These are phyloP conservation scores for Siphamia tubifer DNA, from an alignment of 2,113 vertebrate species.

Conservation along the genomic window DNA sequence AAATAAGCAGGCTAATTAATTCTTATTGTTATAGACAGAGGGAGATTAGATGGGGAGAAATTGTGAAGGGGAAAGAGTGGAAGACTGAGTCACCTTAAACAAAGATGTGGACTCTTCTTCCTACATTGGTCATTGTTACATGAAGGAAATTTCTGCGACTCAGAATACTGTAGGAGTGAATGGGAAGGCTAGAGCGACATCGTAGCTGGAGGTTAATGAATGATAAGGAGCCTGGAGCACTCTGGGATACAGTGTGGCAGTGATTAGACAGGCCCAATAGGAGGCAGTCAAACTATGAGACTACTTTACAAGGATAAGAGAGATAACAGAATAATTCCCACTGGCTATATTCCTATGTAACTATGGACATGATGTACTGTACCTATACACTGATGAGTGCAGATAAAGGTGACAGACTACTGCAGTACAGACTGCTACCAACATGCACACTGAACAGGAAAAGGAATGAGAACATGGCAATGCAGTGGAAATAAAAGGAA, in stretches of 20 bases:
- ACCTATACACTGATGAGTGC: not conserved
- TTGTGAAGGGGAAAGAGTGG: conserved; percentile 70
- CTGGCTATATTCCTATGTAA: conserved; percentile 17
- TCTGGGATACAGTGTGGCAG: conserved; percentile 62
- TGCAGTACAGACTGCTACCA: not conserved
- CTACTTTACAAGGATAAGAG: conserved; percentile 45
- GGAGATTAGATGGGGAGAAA: conserved; percentile 92
- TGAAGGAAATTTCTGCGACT: conserved; percentile 70
- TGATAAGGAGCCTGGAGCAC: conserved; percentile 78
- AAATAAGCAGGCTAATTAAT: conserved; percentile 99
- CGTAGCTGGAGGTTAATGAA: conserved; percentile 88
- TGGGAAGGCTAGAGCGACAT: conserved; percentile 56
- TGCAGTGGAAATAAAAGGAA: too few relatives aligned
- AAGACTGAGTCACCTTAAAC: conserved; percentile 92
- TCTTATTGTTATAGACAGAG: conserved; percentile 98
- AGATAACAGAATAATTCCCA: conserved; percentile 56
- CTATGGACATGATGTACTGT: not conserved
- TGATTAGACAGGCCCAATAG: conserved; percentile 63
- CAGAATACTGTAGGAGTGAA: conserved; percentile 62
- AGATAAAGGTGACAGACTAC: not conserved
- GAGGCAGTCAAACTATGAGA: conserved; percentile 56
- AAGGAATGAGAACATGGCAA: too few relatives aligned
- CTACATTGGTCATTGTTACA: conserved; percentile 78
- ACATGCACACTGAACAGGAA: not conserved
- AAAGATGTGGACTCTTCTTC: conserved; percentile 81